Conservation (phyloP, 2,113 vertebrate species). For the Formicarius rufipectus region DNA sequence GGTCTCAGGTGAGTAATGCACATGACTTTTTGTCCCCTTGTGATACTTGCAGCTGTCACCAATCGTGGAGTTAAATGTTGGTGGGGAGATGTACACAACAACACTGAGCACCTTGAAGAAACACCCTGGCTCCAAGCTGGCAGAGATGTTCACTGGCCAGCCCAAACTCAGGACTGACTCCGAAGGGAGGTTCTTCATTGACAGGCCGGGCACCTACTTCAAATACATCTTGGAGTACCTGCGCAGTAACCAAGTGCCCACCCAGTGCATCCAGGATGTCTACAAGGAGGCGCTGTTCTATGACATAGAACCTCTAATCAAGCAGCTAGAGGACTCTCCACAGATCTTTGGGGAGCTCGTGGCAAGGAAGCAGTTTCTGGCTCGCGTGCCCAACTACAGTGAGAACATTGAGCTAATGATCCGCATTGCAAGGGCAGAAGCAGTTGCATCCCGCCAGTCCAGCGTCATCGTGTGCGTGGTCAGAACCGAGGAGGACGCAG, state of each 20-base stretch:
- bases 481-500: conserved; percentile 76
- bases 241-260: conserved; percentile 80
- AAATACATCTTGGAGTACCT: conserved; percentile 86
- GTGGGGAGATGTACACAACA: conserved; percentile 84
- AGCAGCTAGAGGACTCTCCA: conserved; percentile 85
- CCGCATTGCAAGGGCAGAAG: conserved; percentile 86
- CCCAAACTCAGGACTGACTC: conserved; percentile 71
- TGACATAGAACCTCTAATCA: conserved; percentile 82
- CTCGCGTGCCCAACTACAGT: conserved; percentile 84
- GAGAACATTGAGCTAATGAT: conserved; percentile 94
- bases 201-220: conserved; percentile 85
- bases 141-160: conserved; percentile 77
- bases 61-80: conserved; percentile 85
- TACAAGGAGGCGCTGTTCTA: conserved; percentile 88
- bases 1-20: neutral
- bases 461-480: conserved; percentile 81
- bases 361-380: conserved; percentile 87
- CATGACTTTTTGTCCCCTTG: neutral
- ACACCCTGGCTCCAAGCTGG: conserved; percentile 82
- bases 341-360: conserved; percentile 88
- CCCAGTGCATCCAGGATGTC: conserved; percentile 78
- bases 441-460: conserved; percentile 80
- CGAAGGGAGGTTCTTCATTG: conserved; percentile 85
- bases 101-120: conserved; percentile 81
- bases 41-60: conserved; percentile 62